Evolutionary conservation across 2,797 vertebrate species (phyloP).

Genomic region (Decapterus maruadsi): DNA sequence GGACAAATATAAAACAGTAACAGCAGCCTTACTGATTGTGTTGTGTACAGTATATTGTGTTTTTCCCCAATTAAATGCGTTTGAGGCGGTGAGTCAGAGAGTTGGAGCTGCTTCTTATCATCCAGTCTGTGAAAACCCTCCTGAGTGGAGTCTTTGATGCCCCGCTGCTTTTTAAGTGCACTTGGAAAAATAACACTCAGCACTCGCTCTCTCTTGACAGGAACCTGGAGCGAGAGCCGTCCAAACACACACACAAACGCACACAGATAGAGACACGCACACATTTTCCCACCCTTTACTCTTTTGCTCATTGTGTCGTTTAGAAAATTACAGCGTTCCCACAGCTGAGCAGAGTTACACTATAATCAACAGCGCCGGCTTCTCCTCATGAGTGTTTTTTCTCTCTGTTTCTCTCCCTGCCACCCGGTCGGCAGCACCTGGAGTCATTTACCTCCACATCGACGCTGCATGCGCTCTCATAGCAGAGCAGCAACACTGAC

Average conservation of each 20-base stretch:
- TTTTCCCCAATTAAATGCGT: constrained; percentile 6
- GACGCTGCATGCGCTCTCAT: too few relatives aligned
- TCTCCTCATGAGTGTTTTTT: neutral
- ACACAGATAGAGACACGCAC: neutral
- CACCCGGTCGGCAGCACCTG: too few relatives aligned
- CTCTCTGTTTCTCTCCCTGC: neutral
- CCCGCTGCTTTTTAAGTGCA: constrained; percentile 71
- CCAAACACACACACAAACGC: constrained; percentile 34
- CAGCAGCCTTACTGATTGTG: neutral
- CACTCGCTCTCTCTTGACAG: constrained; percentile 63
- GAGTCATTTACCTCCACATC: too few relatives aligned
- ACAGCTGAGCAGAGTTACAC: neutral
- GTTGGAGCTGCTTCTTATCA: constrained; percentile 55
- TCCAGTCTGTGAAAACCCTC: constrained; percentile 67
- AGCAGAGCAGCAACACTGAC: too few relatives aligned
- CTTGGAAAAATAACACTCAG: constrained; percentile 70
- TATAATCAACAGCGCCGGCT: constrained; percentile 21
- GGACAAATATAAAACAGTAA: neutral
- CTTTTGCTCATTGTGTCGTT: constrained; percentile 41
- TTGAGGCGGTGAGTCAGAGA: constrained; percentile 18
- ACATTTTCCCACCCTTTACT: neutral
- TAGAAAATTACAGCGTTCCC: constrained; percentile 41
- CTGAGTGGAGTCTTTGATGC: constrained; percentile 64
- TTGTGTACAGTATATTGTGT: neutral
- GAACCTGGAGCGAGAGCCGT: constrained; percentile 57